Percentiles rank a stretch among this genome's conserved stretches.
These are phyloP conservation scores for Platyrinchus mystaceus DNA, from an alignment of 2,797 vertebrate genomes.

Conservation along the genomic window DNA sequence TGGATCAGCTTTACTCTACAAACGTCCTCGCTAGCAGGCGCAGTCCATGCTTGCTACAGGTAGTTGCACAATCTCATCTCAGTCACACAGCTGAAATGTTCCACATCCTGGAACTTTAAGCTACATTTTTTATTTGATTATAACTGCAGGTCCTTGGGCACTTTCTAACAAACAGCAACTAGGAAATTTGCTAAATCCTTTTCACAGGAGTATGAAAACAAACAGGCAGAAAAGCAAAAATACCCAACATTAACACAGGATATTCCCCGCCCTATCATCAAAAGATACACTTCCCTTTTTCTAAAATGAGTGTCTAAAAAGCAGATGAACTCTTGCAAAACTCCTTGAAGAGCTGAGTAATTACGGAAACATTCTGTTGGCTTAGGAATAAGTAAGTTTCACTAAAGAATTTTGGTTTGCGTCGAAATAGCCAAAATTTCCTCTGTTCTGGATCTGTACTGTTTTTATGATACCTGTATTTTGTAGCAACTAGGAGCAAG, in stretches of 20 bases:
- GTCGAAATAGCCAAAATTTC: not conserved
- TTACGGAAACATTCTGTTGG: not conserved
- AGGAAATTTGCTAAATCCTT: not conserved
- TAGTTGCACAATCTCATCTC: not conserved
- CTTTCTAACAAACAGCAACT: not conserved
- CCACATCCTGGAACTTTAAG: not conserved
- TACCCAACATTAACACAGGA: not conserved
- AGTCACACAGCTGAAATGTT: not conserved
- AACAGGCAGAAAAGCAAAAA: not conserved
- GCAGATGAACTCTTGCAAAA: conserved; percentile 34
- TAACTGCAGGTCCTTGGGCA: not conserved
- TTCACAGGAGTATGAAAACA: not conserved
- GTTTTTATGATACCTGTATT: not conserved
- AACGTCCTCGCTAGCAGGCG: not conserved
- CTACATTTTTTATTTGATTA: not conserved
- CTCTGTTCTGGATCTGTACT: not conserved
- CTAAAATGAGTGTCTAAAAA: not conserved
- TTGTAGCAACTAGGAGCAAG: not conserved
- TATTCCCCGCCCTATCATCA: conserved; percentile 35
- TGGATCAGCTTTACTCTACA: not conserved
- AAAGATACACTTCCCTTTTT: conserved; percentile 47
- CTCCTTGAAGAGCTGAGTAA: not conserved
- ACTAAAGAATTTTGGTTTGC: not conserved
- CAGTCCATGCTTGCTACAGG: accelerated
- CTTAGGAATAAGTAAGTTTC: not conserved